Evolutionary conservation across 2,888 invertebrate genomes (phyloP), one percentile per base, ranked within the genome.

Genomic region (Erebia palarica): DNA sequence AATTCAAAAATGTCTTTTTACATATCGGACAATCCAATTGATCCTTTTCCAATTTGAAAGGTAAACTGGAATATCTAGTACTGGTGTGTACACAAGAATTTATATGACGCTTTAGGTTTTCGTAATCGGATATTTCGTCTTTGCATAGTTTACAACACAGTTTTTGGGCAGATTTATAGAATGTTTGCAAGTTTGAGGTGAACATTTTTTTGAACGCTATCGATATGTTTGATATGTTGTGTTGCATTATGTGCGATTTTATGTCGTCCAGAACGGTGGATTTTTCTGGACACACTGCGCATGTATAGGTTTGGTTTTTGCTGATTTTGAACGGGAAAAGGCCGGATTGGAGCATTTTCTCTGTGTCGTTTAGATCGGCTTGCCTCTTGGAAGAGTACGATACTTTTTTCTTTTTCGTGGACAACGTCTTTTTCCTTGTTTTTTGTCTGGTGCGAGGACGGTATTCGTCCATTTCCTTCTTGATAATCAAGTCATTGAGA

Each of bases 21-120:
- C 93, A 93, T 0, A 92, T 82, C 0, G 92, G 92, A 66, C 93
- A 93, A 68, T 93, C 92, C 0, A 92, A 59, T 16, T 92, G 93
- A 9, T 92, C 92, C 18, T 93, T 93, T 27, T 92, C 92, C 0
- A 93, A 69, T 75, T 91, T 92, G 51, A 92, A 93, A 0, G 93
- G 93, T 1, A 93, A 69, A 4, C 87, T 86, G 44, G 87, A 90
- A 86, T 89, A 90, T 13, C 85, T 76, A 0, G 70, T 68, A 2
- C 69, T 88, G 0, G 86, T 57, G 16, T 85, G 73, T 0, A 81
- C 83, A 27, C 93, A 93, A 5, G 84, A 82, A 3, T 85, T 85
- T 0, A 91, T 76, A 3, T 93, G 93, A 0, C 79, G 70, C 49
- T 82, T 86, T 0, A 93, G 53, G 14, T 87, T 85, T 0, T 86